Evolutionary conservation across 2,113 vertebrate species (phyloP).

Genomic region (Thermophis baileyi): DNA sequence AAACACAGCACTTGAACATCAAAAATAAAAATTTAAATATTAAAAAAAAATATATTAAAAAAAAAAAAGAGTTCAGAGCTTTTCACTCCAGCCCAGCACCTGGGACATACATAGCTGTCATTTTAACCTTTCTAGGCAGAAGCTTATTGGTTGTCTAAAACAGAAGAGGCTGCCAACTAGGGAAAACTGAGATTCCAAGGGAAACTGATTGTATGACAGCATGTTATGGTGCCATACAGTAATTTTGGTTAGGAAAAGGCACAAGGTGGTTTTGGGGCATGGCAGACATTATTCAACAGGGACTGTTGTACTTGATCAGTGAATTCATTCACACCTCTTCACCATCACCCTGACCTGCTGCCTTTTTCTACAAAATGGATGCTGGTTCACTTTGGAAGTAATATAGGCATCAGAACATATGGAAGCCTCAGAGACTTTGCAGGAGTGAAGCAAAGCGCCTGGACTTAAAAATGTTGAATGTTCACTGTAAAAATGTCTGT

Average conservation of each 20-base stretch:
- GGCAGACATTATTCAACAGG: background rate
- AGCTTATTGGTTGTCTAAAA: background rate
- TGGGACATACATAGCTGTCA: background rate
- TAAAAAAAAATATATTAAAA: conserved; percentile 12
- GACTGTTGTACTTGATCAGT: background rate
- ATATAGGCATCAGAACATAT: background rate
- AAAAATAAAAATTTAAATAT: conserved; percentile 9
- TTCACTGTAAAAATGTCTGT: conserved; percentile 10
- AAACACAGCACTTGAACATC: conserved; percentile 53
- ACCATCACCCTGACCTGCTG: background rate
- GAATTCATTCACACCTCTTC: background rate
- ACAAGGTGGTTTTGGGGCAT: background rate
- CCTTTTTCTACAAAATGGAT: conserved; percentile 9
- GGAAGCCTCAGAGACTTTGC: conserved; percentile 2
- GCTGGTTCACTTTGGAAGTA: background rate
- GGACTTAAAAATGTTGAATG: conserved; percentile 6
- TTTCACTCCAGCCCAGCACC: conserved; percentile 1
- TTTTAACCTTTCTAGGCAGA: conserved; percentile 1
- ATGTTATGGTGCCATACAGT: background rate
- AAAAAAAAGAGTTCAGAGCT: conserved; percentile 23
- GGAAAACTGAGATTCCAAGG: background rate
- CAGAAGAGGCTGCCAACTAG: background rate
- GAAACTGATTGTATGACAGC: background rate
- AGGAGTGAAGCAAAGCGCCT: conserved; percentile 1
- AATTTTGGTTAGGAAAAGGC: background rate